Base-by-base conservation (phyloP, 2,113 vertebrate genomes). In the Psittacara wagleri region DNA sequence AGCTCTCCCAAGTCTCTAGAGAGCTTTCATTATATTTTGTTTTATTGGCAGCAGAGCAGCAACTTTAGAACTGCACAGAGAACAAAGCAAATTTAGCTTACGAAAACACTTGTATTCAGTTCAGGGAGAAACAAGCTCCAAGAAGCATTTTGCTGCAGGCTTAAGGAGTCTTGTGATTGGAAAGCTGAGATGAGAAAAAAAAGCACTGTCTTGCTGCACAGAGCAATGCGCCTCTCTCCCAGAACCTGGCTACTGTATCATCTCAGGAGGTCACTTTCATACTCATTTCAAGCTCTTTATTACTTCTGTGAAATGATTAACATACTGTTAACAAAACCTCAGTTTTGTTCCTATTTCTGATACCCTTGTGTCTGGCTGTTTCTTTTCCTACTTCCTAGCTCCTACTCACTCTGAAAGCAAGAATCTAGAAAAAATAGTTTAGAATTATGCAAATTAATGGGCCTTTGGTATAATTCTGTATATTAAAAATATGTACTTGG, bases 1-100 rank as follows among this genome's bases (percentile, higher is more conserved):
- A 93, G 39, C 33, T 78, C 64, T 61, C 51, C 12, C 4, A 48
- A 8, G 4, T 66, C 68, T 78, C 90, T 55, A 61, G 90, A 81
- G 92, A 93, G 31, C 35, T 41, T 88, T 92, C 83, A 57, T 82
- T 96, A 64, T 54, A 54, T 94, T 90, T 86, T 81, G 33, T 48
- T 75, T 94, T 78, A 79, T 57, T 90, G 57, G 73, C 73, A 96
- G 48, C 77, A 84, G 41, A 92, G 35, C 39, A 85, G 69, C 15
- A 86, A 74, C 68, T 93, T 88, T n/a, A 91, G 80, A 84, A 81
- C 20, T 69, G 62, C 52, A 52, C 28, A 61, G 62, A 84, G 73
- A 93, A 86, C 70, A 96, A 93, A 92, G 66, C 10, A 41, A 62
- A 64, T 86, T 84, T 49, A 93, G 73, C 27, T 84, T 86, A 52